Base-by-base conservation (phyloP, 2,888 invertebrate genomes). In the Drosophila paranaensis region DNA sequence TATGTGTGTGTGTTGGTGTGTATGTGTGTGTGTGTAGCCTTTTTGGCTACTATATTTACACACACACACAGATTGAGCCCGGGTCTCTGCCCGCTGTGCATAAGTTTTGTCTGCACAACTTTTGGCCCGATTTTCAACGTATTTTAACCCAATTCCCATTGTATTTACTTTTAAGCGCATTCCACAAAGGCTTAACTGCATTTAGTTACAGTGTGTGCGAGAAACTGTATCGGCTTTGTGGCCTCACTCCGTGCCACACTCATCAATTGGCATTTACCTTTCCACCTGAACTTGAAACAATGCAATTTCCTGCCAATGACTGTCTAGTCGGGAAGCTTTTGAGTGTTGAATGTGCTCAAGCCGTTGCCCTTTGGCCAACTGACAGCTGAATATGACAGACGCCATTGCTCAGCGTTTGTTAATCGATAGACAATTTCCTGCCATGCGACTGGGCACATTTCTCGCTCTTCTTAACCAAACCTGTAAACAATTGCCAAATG, bases 31-130 rank as follows among this genome's bases (percentile, higher is more conserved):
- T 64, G 16, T 58, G 16, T 56, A 33, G 66, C 50, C 58, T 37
- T 14, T 14, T 48, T 50, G 40, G 42, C 42, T 13, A 27, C 50
- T 69, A 20, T 62, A 53, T 54, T 53, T 54, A 30, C 50, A 60
- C n/a, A 48, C 14, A 14, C 25, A 9, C 14, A 46, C 3, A 14
- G 14, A 14, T 25, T 14, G 13, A 2, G 20, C 20, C 13, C 6
- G 6, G 14, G 6, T 33, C 25, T 25, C 20, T 6, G 20, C 35
- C 35, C 51, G 16, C 35, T 51, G 51, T 33, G 51, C 51, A 35
- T 37, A 51, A 51, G 35, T 20, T 37, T 5, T 51, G 51, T 37
- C 20, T 25, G 51, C 51, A 3, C 35, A 37, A 20, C 35, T 20
- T 51, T 20, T 20, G 53, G 5, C 53, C 39, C 53, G 39, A 39